Evolutionary conservation across 2,888 invertebrate species (phyloP).

Genomic region (Selenia dentaria): DNA sequence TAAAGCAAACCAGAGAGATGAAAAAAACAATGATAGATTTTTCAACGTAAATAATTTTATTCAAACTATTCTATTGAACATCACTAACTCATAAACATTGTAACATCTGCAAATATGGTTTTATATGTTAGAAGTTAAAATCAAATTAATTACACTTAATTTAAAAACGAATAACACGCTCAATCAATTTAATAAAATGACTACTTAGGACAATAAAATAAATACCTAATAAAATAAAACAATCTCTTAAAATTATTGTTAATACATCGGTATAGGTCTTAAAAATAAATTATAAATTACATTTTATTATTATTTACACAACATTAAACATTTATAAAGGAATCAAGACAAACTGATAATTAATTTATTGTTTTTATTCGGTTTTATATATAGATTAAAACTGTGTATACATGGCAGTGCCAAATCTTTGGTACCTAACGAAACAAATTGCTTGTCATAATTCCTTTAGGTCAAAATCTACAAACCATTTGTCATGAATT

Average conservation of each 20-base stretch:
- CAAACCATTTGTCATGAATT: conserved; percentile 55
- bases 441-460: conserved; percentile 45
- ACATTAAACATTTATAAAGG: conserved; percentile 48
- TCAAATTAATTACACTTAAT: conserved; percentile 67
- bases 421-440: conserved; percentile 33
- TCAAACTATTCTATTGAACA: conserved; percentile 84
- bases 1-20: no score
- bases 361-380: conserved; percentile 12
- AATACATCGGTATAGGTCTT: conserved; percentile 69
- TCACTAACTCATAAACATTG: conserved; percentile 84
- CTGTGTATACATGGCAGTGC: conserved; percentile 19
- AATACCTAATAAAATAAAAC: conserved; percentile 77
- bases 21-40: conserved; percentile 69
- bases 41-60: conserved; percentile 85
- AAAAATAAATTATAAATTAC: conserved; percentile 58
- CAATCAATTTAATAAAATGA: conserved; percentile 74
- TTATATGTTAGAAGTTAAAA: conserved; percentile 58
- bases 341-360: conserved; percentile 49
- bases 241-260: conserved; percentile 66
- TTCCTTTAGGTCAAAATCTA: conserved; percentile 48
- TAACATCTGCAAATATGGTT: conserved; percentile 84
- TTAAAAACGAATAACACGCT: conserved; percentile 64
- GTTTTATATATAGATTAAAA: no score
- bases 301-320: conserved; percentile 54
- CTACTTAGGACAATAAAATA: conserved; percentile 74